Evolutionary conservation across 2,888 invertebrate species (phyloP), one percentile per base, ranked within the genome.

Genomic region (Xestia rhomboidea): DNA sequence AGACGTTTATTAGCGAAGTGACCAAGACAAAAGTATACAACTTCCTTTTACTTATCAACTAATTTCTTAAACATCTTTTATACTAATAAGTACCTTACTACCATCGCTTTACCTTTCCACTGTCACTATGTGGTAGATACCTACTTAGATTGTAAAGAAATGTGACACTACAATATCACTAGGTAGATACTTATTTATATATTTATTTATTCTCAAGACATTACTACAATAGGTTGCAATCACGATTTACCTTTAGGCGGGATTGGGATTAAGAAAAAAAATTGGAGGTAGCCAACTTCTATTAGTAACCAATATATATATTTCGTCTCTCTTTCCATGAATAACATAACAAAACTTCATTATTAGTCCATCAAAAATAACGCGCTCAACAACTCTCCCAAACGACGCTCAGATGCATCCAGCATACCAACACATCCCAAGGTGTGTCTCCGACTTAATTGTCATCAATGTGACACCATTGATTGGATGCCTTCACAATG

Each of bases 391-490:
- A 68, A 30, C 13, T 13, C 13, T 13, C 49, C 13, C n/a, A 0
- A 54, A 60, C 30, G 0, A 24, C 51, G n/a, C n/a, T 72, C 6
- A 38, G 30, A 5, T 77, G n/a, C 66, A 49, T 84, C 80, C 49
- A 87, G 68, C n/a, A 24, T 30, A 63, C 38, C 6, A 21, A 64
- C 54, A 21, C 44, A 34, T 44, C 24, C 15, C 41, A 63, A 68
- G 82, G 74, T 79, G 81, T 67, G 73, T 24, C 63, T 68, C 38
- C 30, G 13, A 27, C 64, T 74, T 87, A 86, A 87, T 87, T 85
- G 77, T 73, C 83, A 21, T 83, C 77, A 77, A 74, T 68, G 80
- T 79, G 86, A 76, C 80, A 72, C n/a, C n/a, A n/a, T n/a, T n/a
- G n/a, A n/a, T n/a, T n/a, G 76, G 74, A 76, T 76, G 74, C 38